Percentiles rank a stretch among this genome's conserved stretches.
phyloP scores from a whole-genome alignment of 2,797 vertebrate genomes.

The Falco cherrug region DNA sequence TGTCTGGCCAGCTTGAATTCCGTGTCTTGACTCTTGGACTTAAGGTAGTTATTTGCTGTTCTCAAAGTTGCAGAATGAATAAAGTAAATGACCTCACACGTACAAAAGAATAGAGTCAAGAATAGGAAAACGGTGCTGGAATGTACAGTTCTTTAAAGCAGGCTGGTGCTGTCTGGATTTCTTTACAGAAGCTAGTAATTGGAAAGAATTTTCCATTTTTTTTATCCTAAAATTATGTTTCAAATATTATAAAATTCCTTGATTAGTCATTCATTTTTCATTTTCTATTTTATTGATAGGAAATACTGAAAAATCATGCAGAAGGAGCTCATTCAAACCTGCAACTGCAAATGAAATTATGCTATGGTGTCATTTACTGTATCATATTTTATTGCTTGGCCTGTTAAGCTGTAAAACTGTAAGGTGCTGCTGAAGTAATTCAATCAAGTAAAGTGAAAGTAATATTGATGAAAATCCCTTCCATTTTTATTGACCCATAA shows the following conservation, averaged over 20 bases:
- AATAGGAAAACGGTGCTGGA: neutral
- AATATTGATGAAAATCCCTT: constrained; percentile 63
- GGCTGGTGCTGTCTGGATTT: neutral
- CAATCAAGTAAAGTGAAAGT: constrained; percentile 64
- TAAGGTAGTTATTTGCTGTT: constrained; percentile 46
- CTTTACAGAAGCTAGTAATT: neutral
- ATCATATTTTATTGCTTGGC: constrained; percentile 12
- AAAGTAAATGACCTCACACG: neutral
- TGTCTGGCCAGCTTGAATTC: constrained; percentile 44
- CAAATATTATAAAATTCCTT: too few species aligned
- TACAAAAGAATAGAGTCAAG: constrained; percentile 1
- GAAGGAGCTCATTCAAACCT: neutral
- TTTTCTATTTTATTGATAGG: neutral
- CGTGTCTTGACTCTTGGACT: constrained; percentile 13
- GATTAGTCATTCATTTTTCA: neutral
- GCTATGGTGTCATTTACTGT: neutral
- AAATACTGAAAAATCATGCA: neutral
- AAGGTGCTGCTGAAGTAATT: constrained; percentile 50
- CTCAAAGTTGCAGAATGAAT: constrained; percentile 37
- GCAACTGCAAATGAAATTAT: neutral
- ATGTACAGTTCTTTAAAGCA: neutral
- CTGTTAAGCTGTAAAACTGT: constrained; percentile 46
- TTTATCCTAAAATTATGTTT: neutral
- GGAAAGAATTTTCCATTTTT: neutral
- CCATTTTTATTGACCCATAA: constrained; percentile 67